phyloP scores from a whole-genome alignment of 2,113 vertebrate genomes.

The Notechis scutatus region DNA sequence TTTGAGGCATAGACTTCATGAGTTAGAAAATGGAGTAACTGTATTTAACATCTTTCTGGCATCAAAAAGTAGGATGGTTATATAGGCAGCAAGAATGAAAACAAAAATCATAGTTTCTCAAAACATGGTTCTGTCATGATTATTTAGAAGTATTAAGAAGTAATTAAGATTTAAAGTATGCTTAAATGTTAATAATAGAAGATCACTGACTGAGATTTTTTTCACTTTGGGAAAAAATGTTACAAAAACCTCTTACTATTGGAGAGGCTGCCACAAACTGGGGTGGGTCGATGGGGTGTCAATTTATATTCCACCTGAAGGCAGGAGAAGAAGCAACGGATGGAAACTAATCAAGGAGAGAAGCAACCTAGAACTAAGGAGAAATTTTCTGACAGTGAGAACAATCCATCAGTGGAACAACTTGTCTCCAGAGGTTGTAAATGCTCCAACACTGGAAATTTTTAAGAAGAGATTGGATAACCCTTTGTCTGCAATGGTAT shows the following conservation, averaged over 20 bases:
- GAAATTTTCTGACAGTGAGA: too few relatives aligned
- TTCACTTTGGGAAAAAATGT: background rate
- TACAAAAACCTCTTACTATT: background rate
- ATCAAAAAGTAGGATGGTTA: background rate
- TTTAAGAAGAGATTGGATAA: too few relatives aligned
- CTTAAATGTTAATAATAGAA: background rate
- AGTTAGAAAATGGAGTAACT: background rate
- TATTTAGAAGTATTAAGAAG: background rate
- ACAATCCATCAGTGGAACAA: too few relatives aligned
- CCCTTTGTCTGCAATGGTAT: too few relatives aligned
- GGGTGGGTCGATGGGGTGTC: too few relatives aligned
- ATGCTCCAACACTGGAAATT: too few relatives aligned
- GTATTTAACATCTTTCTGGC: background rate
- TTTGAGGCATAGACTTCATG: background rate
- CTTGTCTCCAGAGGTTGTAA: too few relatives aligned
- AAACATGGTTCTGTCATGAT: background rate
- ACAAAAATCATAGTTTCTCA: background rate
- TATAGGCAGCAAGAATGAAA: background rate
- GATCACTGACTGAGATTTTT: background rate
- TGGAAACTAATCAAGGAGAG: too few relatives aligned
- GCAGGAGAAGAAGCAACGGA: too few relatives aligned
- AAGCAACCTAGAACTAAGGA: too few relatives aligned
- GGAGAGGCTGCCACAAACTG: too few relatives aligned
- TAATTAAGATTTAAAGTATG: background rate
- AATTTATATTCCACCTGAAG: too few relatives aligned